phyloP scores from a whole-genome alignment of 2,113 vertebrate genomes.

The Gasterosteus nipponicus region DNA sequence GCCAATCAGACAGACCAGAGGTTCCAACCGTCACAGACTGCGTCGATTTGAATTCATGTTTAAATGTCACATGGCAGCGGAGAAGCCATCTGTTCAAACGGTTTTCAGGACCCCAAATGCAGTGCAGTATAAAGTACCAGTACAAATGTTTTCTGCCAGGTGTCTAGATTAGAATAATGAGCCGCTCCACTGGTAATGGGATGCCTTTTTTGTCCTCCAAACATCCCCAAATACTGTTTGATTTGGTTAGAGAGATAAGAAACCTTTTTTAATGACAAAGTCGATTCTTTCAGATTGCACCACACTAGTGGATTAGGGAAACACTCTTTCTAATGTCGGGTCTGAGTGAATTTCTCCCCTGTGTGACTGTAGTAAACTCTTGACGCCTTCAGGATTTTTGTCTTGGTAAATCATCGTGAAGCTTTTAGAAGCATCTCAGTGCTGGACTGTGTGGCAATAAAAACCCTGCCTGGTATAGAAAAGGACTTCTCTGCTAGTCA shows the following conservation, averaged over 20 bases:
- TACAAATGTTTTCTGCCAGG: conserved; percentile 45
- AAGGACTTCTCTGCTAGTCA: background rate
- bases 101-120: conserved; percentile 29
- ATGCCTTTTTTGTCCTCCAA: conserved; percentile 33
- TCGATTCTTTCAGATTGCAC: conserved; percentile 3
- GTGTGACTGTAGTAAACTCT: background rate
- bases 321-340: conserved; percentile 1
- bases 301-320: background rate
- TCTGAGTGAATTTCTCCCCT: background rate
- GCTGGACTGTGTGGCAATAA: conserved; percentile 1
- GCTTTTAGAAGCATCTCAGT: background rate
- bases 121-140: background rate
- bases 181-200: conserved; percentile 7
- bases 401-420: background rate
- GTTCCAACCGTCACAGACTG: conserved; percentile 27
- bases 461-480: background rate
- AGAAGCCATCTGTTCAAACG: conserved; percentile 66
- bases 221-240: background rate
- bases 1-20: conserved; percentile 31
- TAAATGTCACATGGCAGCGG: conserved; percentile 27
- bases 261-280: conserved; percentile 19
- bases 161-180: conserved; percentile 43
- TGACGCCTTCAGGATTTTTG: conserved; percentile 4
- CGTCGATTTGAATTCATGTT: conserved; percentile 34
- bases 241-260: background rate